Base-by-base conservation (phyloP, 2,113 vertebrate species). In the Lamprologus lemairii region DNA sequence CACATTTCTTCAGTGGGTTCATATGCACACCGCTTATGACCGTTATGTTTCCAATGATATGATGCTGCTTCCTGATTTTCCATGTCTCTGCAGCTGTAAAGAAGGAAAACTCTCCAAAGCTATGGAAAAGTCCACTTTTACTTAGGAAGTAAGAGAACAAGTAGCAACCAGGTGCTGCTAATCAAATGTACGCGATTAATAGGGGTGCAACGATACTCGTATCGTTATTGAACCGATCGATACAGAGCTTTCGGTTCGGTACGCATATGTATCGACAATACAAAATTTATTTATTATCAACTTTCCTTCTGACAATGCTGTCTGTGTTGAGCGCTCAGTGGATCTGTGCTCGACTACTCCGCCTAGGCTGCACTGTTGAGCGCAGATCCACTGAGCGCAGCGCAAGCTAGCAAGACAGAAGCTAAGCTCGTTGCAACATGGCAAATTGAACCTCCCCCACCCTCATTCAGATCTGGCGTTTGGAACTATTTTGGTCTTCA, bases 201-300 rank as follows among this genome's bases (percentile, higher is more conserved):
- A 40, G 37, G 10, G 0, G 10, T 3, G 37, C 37, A 40, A 0
- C 37, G 0, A 40, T 12, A 40, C 37, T 40, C 37, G 5, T 40
- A 40, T 40, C 2, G 5, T 3, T 40, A 12, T 40, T 40, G 37
- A 40, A 40, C 10, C 10, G 37, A 3, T 40, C 5, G 4, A 40
- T 40, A 40, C 37, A 40, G 37, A 3, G 37, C 37, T 40, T 40
- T 40, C 37, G 1, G 37, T 40, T 40, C 5, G 0, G 37, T 40
- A 11, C 10, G 0, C 37, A 40, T 40, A 11, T 40, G 37, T 40
- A 40, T 40, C 1, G 11, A 40, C 37, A 40, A 5, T 11, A 40
- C 10, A 40, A 11, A 0, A 40, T 11, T 40, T 40, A 11, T 40
- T 40, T 40, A n/a, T n/a, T 0, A 40, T 40, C 37, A 40, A 40